Base-by-base conservation (phyloP, 1,140 invertebrate genomes). In the Lethrus apterus region DNA sequence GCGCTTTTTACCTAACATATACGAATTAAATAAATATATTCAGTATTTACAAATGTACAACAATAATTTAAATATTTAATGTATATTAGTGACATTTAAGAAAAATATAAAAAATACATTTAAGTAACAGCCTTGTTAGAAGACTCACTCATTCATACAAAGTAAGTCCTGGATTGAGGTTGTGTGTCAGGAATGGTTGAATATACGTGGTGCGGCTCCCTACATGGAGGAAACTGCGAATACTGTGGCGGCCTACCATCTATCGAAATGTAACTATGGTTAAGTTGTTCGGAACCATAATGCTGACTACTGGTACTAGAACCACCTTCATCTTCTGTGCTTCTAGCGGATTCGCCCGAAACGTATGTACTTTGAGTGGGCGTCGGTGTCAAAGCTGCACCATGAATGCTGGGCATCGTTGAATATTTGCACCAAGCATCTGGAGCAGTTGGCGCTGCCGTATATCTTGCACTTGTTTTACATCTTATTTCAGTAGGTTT, bases 301-400 rank as follows among this genome's bases (percentile, higher is more conserved):
- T 67, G 65, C 40, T 65, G 61, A 58, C 51, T 70, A 59, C 54
- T 78, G 68, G 56, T 73, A 70, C 58, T 75, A 62, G 57, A 74
- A 48, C 75, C 76, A 53, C 75, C 76, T 57, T 77, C 75, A 58
- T 77, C 74, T 55, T 76, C 75, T 32, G 75, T 76, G 46, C 66
- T 64, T 24, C 76, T 65, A 26, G 73, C 73, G 8, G 76, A 78
- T 43, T 77, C 75, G 21, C 77, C 77, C 35, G 76, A 78, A 20
- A 79, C 75, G 62, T 78, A 79, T 30, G 78, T 78, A 18, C 75
- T 77, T 55, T 78, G 76, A 21, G 77, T 79, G 13, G 77, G 76
- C 1, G 77, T 78, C 0, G 77, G 74, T 11, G 76, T 78, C 44
- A 70, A 67, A 32, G 67, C 63, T n/a, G 56, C 47, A 7, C 56